Conservation (phyloP, 2,797 vertebrate species). For the Aulostomus chinensis region DNA sequence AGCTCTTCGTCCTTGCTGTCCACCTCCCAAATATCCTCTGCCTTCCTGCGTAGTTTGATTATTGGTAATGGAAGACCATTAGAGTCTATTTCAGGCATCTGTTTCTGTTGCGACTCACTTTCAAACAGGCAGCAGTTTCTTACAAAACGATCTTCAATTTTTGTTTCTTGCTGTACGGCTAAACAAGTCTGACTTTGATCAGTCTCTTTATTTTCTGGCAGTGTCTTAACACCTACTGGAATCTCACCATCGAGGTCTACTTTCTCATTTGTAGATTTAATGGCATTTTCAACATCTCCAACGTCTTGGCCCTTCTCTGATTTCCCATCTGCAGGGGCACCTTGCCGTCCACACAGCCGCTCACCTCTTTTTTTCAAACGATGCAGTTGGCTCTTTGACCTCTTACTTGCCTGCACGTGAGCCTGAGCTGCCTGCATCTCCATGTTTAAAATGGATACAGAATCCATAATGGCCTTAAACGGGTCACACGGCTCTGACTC, state of each 20-base stretch:
- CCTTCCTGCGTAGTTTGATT: slow-evolving; percentile 76
- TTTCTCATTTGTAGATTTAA: background rate
- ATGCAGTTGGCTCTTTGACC: slow-evolving; percentile 67
- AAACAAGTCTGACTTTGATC: background rate
- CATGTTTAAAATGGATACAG: slow-evolving; percentile 79
- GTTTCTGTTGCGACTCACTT: slow-evolving; percentile 40
- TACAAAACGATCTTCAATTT: slow-evolving; percentile 51
- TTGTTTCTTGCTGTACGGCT: slow-evolving; percentile 24
- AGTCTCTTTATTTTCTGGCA: slow-evolving; percentile 14
- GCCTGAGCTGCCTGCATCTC: slow-evolving; percentile 81
- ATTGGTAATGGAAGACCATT: slow-evolving; percentile 64
- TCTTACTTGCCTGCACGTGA: slow-evolving; percentile 70
- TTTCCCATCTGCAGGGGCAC: background rate
- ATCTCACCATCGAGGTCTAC: slow-evolving; percentile 15
- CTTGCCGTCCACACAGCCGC: slow-evolving; percentile 29
- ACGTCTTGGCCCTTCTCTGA: slow-evolving; percentile 4
- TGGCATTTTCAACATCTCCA: slow-evolving; percentile 4
- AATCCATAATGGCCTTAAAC: slow-evolving; percentile 83
- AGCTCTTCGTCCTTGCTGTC: slow-evolving; percentile 58
- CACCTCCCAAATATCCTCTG: slow-evolving; percentile 80
- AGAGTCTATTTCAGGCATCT: slow-evolving; percentile 27
- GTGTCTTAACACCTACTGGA: background rate
- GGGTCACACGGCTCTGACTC: slow-evolving; percentile 65
- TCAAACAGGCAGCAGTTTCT: slow-evolving; percentile 69
- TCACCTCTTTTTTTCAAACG: slow-evolving; percentile 63